Conservation (phyloP, 2,888 invertebrate species). For the Halictus quadricinctus region DNA sequence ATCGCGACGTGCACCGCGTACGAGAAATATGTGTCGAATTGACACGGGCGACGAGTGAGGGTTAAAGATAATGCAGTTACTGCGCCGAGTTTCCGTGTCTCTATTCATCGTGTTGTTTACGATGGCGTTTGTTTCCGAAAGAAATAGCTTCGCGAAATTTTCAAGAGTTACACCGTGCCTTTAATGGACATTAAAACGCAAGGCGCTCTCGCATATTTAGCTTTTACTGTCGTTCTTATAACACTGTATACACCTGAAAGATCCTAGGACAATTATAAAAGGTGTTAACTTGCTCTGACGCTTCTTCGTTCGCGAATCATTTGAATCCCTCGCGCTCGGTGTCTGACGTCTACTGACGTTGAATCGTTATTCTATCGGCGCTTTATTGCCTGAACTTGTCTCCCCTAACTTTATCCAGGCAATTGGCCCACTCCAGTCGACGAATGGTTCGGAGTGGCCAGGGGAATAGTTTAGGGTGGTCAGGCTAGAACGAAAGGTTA, state of each 20-base stretch:
- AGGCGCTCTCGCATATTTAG: background rate
- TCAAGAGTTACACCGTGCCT: background rate
- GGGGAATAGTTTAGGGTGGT: slow-evolving; percentile 14
- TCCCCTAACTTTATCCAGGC: slow-evolving; percentile 10
- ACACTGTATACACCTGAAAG: background rate
- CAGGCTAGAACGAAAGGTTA: background rate
- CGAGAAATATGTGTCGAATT: background rate
- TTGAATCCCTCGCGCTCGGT: background rate
- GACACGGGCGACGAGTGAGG: background rate
- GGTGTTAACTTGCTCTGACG: background rate
- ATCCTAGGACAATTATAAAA: background rate
- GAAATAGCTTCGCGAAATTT: background rate
- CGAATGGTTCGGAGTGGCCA: background rate
- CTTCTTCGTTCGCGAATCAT: background rate
- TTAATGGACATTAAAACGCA: background rate
- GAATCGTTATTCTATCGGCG: slow-evolving; percentile 5
- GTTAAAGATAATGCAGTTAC: slow-evolving; percentile 1
- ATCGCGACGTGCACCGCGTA: background rate
- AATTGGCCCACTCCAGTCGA: background rate
- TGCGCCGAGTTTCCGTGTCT: background rate
- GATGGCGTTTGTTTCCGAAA: background rate
- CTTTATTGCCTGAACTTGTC: slow-evolving; percentile 9
- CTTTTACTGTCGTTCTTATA: background rate
- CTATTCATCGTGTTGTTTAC: background rate
- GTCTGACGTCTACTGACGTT: background rate